These are phyloP conservation scores for Hypomecis atomaria DNA, from an alignment of 2,888 invertebrate species.

Conservation along the genomic window DNA sequence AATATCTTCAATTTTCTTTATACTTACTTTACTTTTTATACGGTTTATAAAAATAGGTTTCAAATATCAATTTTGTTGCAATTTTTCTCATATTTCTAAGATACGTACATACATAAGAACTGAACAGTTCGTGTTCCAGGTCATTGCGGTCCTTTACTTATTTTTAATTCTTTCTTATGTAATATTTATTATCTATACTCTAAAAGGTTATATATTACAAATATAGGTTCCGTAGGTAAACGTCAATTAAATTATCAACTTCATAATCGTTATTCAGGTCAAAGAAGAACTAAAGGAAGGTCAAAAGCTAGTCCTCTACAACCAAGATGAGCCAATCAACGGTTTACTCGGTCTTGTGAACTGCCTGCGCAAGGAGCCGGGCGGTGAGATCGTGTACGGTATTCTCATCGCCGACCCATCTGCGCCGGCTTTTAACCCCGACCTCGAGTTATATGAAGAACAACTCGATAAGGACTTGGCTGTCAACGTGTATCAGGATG, in stretches of 20 bases:
- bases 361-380: conserved; percentile 92
- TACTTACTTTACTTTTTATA: no score
- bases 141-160: no score
- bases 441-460: conserved; percentile 86
- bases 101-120: no score
- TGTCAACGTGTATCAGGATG: conserved; percentile 89
- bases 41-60: no score
- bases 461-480: conserved; percentile 90
- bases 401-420: conserved; percentile 86
- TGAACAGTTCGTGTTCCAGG: no score
- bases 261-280: conserved; percentile 23
- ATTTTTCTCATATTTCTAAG: no score
- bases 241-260: background rate
- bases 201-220: no score
- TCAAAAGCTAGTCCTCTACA: conserved; percentile 86
- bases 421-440: conserved; percentile 87
- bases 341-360: conserved; percentile 96
- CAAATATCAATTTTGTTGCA: no score
- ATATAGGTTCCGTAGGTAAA: background rate
- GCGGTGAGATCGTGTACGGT: conserved; percentile 86
- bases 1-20: no score
- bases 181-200: no score
- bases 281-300: conserved; percentile 74
- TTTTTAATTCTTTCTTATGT: no score
- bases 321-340: conserved; percentile 87